Conservation (phyloP, 2,113 vertebrate species). For the Scolopax mira region DNA sequence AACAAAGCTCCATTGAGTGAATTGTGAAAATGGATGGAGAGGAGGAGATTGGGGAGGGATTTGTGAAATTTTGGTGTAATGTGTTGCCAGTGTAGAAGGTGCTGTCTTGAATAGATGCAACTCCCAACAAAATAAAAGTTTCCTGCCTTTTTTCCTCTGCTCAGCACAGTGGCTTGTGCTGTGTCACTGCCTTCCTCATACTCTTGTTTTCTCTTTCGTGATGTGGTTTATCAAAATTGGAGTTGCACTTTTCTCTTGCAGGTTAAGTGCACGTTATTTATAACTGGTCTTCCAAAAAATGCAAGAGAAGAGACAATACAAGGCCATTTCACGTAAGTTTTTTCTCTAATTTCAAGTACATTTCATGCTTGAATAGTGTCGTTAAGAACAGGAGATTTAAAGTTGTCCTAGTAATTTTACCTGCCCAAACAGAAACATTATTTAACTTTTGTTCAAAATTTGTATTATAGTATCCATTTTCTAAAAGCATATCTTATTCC, state of each 20-base stretch:
- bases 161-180: background rate
- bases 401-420: background rate
- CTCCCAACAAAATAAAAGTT: background rate
- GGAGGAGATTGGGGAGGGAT: background rate
- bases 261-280: slow-evolving; percentile 86
- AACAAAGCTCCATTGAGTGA: background rate
- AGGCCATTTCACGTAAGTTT: slow-evolving; percentile 84
- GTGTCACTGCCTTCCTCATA: background rate
- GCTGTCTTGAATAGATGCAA: background rate
- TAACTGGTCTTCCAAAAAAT: slow-evolving; percentile 82
- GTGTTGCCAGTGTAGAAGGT: background rate
- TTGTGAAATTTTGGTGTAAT: background rate
- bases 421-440: background rate
- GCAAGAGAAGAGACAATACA: slow-evolving; percentile 75
- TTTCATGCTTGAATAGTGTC: background rate
- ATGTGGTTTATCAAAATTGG: background rate
- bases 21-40: background rate
- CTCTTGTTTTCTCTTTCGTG: background rate
- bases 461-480: background rate
- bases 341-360: slow-evolving; percentile 80
- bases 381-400: background rate
- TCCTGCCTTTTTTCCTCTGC: background rate
- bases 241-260: slow-evolving; percentile 44
- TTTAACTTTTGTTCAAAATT: background rate
- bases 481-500: background rate